Evolutionary conservation across 1,140 invertebrate genomes (phyloP).

Genomic region (Lordiphosa collinella): DNA sequence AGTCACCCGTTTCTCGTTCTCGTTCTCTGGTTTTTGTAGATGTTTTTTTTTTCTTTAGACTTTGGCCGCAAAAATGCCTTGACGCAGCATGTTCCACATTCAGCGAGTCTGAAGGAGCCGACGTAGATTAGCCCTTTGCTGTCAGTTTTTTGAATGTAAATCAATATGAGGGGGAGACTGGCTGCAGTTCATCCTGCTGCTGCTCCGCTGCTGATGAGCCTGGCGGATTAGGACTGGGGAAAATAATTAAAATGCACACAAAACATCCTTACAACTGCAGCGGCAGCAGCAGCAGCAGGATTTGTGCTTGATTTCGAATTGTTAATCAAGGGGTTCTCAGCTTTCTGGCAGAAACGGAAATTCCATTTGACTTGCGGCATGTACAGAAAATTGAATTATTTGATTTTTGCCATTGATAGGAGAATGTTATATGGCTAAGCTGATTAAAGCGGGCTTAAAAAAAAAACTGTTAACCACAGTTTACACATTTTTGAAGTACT

Average conservation of each 20-base stretch:
- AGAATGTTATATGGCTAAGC: too few relatives aligned
- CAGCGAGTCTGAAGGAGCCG: slow-evolving; percentile 24
- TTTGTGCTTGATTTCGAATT: slow-evolving; percentile 31
- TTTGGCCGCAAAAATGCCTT: slow-evolving; percentile 51
- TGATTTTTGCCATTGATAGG: background rate
- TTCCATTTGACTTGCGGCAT: too few relatives aligned
- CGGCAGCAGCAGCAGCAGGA: slow-evolving; percentile 16
- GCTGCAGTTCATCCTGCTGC: slow-evolving; percentile 23
- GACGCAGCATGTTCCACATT: slow-evolving; percentile 63
- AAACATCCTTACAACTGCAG: slow-evolving; percentile 28
- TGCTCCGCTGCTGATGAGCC: slow-evolving; percentile 39
- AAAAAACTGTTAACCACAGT: too few relatives aligned
- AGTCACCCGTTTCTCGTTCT: slow-evolving; percentile 35
- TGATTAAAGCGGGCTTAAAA: too few relatives aligned
- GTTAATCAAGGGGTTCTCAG: slow-evolving; percentile 34
- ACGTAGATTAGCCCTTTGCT: slow-evolving; percentile 44
- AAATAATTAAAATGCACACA: slow-evolving; percentile 50
- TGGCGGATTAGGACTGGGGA: slow-evolving; percentile 12
- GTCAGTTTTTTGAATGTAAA: slow-evolving; percentile 7
- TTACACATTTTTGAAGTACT: too few relatives aligned
- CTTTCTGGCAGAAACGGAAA: background rate
- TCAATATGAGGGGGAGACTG: slow-evolving; percentile 4
- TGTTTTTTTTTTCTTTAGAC: slow-evolving; percentile 16
- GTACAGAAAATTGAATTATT: background rate
- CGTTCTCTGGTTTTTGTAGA: background rate